Base-by-base conservation (phyloP, 2,797 vertebrate genomes). In the Epinephelus coioides region DNA sequence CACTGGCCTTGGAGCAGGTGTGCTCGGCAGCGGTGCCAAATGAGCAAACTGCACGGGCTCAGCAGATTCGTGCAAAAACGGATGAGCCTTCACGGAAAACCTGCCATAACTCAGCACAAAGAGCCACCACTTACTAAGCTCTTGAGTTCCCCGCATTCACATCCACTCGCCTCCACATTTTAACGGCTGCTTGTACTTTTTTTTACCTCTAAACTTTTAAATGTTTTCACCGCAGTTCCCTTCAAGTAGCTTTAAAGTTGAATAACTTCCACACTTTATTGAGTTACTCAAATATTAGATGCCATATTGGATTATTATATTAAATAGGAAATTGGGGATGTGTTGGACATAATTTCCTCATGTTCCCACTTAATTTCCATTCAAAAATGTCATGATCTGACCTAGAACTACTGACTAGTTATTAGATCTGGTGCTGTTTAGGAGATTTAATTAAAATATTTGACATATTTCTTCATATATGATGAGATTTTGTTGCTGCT, bases 1-100 rank as follows among this genome's bases (percentile, higher is more conserved):
- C 81, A 73, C 63, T 81, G 85, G 87, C 79, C 75, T 79, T 73
- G 77, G 75, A 90, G 72, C 88, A 90, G 89, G 83, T 84, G 82
- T 72, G 67, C 61, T 71, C 55, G 69, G 73, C 64, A 84, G 77
- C 27, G 2, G 63, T 23, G 88, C 85, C 86, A 90, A 91, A 87
- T 84, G 30, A 76, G 78, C 34, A 70, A 88, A 81, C 64, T 68
- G 56, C 69, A 78, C 12, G 12, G 56, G 10, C 84, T 88, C 88
- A 88, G 85, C 83, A 86, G 47, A 83, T 82, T 87, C 10, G 61
- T 61, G 73, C 25, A 76, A 70, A 79, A 84, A 82, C 40, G 62
- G 73, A 88, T 62, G 76, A 87, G 50, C 53, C 38, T 83, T 73
- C 60, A 64, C 19, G 23, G 72, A 77, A 60, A 86, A 77, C 25